Conservation (phyloP, 2,888 invertebrate species). For the Gordius sp. region DNA sequence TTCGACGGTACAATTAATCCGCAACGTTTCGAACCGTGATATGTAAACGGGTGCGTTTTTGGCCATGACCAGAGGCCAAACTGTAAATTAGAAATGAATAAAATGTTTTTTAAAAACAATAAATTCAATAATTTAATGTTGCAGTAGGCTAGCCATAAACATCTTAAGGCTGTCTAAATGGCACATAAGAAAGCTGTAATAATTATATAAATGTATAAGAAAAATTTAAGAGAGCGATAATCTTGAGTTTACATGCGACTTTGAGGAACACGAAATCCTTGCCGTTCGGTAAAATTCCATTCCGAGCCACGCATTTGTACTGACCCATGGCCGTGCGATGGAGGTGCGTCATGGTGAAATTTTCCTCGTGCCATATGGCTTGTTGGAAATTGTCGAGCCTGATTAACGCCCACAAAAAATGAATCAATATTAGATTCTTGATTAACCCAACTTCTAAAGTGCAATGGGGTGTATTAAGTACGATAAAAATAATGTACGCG, state of each 20-base stretch:
- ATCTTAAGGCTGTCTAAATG: no score
- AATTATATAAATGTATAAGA: no score
- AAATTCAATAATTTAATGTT: no score
- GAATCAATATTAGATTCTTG: no score
- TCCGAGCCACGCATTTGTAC: slow-evolving; percentile 8
- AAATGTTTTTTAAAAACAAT: no score
- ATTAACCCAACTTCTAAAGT: no score
- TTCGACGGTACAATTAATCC: not conserved
- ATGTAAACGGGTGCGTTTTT: not conserved
- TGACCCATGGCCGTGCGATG: not conserved
- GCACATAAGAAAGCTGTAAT: no score
- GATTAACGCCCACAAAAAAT: no score
- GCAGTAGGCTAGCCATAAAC: no score
- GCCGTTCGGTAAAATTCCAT: slow-evolving; percentile 9
- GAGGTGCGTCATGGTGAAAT: not conserved
- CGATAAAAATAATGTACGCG: no score
- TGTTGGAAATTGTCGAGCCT: not conserved
- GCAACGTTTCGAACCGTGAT: not conserved
- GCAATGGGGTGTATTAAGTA: no score
- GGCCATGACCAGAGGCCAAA: not conserved
- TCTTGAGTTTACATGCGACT: slow-evolving; percentile 12
- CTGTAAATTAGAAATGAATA: not conserved
- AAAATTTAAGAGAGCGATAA: no score
- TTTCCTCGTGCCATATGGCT: not conserved
- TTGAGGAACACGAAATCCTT: not conserved